These are phyloP conservation scores for Caenorhabditis sp. DNA, from an alignment of 2,888 invertebrate species.

Conservation along the genomic window DNA sequence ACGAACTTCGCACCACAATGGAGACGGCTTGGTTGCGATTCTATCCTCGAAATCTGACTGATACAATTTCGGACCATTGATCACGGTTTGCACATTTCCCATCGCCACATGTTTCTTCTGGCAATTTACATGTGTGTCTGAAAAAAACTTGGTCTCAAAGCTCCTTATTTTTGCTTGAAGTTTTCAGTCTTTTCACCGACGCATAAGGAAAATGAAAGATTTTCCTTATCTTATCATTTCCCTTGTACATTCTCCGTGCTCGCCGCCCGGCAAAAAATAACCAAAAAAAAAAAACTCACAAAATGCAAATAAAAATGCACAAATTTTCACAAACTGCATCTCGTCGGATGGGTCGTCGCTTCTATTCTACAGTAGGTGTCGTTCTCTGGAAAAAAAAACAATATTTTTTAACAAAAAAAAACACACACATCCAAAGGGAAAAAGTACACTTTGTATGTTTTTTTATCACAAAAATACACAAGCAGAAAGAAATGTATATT, in stretches of 20 bases:
- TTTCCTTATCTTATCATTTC: background rate
- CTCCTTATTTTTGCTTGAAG: too few species aligned
- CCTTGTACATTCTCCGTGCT: background rate
- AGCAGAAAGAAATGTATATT: background rate
- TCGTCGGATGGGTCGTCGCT: background rate
- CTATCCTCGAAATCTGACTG: conserved; percentile 42
- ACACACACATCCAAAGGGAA: too few species aligned
- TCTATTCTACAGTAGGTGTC: background rate
- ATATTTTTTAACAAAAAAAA: background rate
- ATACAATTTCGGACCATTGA: conserved; percentile 44
- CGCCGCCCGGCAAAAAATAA: background rate
- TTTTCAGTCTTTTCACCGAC: too few species aligned
- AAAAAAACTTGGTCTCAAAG: background rate
- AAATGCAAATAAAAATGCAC: conserved; percentile 24
- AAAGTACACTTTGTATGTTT: too few species aligned
- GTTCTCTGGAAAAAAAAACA: background rate
- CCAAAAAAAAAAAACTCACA: conserved; percentile 23
- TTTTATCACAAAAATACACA: conserved; percentile 1
- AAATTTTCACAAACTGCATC: background rate
- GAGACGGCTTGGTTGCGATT: conserved; percentile 24
- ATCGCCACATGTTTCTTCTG: conserved; percentile 41
- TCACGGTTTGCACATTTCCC: conserved; percentile 57
- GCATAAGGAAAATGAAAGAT: too few species aligned
- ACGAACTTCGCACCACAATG: conserved; percentile 36
- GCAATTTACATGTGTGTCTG: background rate